Evolutionary conservation across 2,888 invertebrate genomes (phyloP), one percentile per base, ranked within the genome.

Genomic region (Coenonympha arcania): DNA sequence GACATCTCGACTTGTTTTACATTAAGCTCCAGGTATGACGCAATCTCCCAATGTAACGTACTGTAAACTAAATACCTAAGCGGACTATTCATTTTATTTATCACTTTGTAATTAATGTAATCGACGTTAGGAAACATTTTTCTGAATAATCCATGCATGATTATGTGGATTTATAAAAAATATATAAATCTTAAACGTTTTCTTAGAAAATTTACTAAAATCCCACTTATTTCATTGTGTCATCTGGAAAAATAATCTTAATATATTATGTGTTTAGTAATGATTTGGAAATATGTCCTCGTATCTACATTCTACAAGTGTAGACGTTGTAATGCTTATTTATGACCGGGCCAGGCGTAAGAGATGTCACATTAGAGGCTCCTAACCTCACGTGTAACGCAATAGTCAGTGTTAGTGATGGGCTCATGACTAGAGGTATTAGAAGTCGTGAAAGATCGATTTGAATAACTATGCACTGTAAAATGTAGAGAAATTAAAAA

Each of bases 291-390:
- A 31, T 41, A 31, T 24, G n/a, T n/a, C n/a, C n/a, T n/a, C n/a
- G n/a, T n/a, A n/a, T n/a, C n/a, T n/a, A n/a, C n/a, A n/a, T n/a
- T n/a, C n/a, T n/a, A 43, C 20, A 34, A 41, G 28, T 28, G 19
- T 46, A 43, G 26, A 42, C 24, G 28, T 6, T 39, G 44, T 52
- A 52, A 52, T 9, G 34, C 43, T 50, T 55, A 57, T 55, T 54
- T 45, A 55, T 57, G 50, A 8, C 30, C 18, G 19, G 4, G 31
- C 30, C 26, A 42, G 47, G 30, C 24, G 30, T 47, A 48, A 39
- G 49, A 45, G 52, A 57, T 54, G 46, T 50, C 56, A 47, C 36
- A 45, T 43, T 41, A 43, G 20, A 31, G 22, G 20, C 24, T 26
- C 26, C 16, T 19, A 41, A 43, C 28, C 26, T 36, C 11, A 36